These are phyloP conservation scores for Clarias magur DNA, from an alignment of 2,113 vertebrate genomes.

Conservation along the genomic window DNA sequence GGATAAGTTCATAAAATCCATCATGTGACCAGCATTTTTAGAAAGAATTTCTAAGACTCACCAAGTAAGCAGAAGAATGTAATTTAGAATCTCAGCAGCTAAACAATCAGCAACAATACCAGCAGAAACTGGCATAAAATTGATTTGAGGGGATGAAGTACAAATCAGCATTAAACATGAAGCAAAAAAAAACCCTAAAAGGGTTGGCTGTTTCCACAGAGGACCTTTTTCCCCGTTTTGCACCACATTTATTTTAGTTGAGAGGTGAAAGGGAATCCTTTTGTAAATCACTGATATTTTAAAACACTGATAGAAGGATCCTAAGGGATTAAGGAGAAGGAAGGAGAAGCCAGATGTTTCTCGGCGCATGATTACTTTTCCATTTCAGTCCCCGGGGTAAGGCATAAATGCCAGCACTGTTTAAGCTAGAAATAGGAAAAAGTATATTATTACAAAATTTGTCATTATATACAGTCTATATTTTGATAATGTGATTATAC, in stretches of 20 bases:
- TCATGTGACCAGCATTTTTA: background rate
- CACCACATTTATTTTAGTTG: slow-evolving; percentile 10
- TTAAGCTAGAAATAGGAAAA: slow-evolving; percentile 1
- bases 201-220: background rate
- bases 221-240: slow-evolving; percentile 10
- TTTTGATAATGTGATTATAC: background rate
- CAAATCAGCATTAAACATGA: slow-evolving; percentile 10
- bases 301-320: slow-evolving; percentile 38
- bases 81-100: slow-evolving; percentile 7
- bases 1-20: background rate
- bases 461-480: background rate
- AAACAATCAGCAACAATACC: slow-evolving; percentile 18
- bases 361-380: slow-evolving; percentile 45
- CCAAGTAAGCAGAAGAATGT: background rate
- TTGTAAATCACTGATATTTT: slow-evolving; percentile 34
- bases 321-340: slow-evolving; percentile 6
- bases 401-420: slow-evolving; percentile 19
- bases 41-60: no score
- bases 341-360: slow-evolving; percentile 57
- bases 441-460: background rate
- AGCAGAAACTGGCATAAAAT: slow-evolving; percentile 8
- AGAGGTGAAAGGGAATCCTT: slow-evolving; percentile 35
- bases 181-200: slow-evolving; percentile 5
- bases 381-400: slow-evolving; percentile 4
- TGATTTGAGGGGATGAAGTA: background rate